Percentiles rank a stretch among this genome's conserved stretches.
Evolutionary conservation across 2,113 vertebrate genomes (phyloP).

Genomic region (Mola mola): DNA sequence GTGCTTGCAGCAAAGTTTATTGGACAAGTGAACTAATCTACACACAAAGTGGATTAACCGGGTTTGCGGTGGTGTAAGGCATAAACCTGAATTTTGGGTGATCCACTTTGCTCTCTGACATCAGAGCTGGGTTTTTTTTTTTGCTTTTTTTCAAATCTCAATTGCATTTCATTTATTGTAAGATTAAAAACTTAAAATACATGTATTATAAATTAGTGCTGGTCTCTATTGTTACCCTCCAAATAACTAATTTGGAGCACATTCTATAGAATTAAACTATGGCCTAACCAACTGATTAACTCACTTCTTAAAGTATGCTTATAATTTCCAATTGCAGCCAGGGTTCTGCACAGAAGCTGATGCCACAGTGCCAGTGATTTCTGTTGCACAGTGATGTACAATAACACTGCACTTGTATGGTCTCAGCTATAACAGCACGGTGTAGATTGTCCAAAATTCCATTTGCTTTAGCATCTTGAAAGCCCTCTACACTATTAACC

Average conservation of each 20-base stretch:
- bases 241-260: no score
- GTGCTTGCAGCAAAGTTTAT: not conserved
- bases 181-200: not conserved
- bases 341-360: not conserved
- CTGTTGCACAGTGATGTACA: not conserved
- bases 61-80: slow-evolving; percentile 1
- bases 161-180: not conserved
- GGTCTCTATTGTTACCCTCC: not conserved
- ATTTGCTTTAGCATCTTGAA: not conserved
- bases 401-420: not conserved
- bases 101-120: slow-evolving; percentile 16
- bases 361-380: no score
- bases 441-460: slow-evolving; percentile 2
- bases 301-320: no score
- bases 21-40: not conserved
- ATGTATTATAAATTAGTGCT: not conserved
- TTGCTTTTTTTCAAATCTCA: slow-evolving; percentile 12
- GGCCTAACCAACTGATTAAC: no score
- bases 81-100: not conserved
- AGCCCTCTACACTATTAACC: not conserved
- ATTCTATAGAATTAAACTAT: no score
- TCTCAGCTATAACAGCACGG: not conserved
- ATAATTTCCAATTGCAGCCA: no score
- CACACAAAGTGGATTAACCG: slow-evolving; percentile 11
- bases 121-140: not conserved